Evolutionary conservation across 2,888 invertebrate species (phyloP).

Genomic region (Sarcophaga variegata): DNA sequence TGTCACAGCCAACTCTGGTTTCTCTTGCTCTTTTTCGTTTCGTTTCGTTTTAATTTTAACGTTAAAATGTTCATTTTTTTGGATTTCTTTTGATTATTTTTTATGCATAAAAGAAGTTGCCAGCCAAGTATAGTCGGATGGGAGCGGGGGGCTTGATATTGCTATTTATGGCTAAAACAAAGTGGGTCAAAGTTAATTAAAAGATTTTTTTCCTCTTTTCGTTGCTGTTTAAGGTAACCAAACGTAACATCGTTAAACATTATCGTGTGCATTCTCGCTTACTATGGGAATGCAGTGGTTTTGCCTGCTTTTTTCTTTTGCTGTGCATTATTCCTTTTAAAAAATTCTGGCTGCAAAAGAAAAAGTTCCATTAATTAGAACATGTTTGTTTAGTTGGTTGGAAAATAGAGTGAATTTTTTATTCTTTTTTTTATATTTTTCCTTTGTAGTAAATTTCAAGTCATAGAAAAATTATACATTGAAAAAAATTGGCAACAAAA

Average conservation of each 20-base stretch:
- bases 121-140: neutral
- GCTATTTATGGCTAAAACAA: conserved; percentile 25
- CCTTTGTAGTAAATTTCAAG: neutral
- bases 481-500: neutral
- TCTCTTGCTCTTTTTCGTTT: neutral
- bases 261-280: neutral
- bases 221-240: conserved; percentile 20
- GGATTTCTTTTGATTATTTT: conserved; percentile 34
- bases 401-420: conserved; percentile 14
- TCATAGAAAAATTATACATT: too few relatives aligned
- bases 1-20: conserved; percentile 18
- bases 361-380: conserved; percentile 36
- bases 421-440: neutral
- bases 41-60: conserved; percentile 13
- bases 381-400: conserved; percentile 39
- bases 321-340: neutral
- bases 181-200: conserved; percentile 67
- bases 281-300: neutral
- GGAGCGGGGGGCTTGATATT: neutral
- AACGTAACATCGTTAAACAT: neutral
- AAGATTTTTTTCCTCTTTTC: conserved; percentile 33
- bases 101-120: conserved; percentile 31
- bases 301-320: neutral
- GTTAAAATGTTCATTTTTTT: neutral
- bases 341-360: neutral